Base-by-base conservation (phyloP, 35 echinoderm and acorn worm genomes). In the Patiria miniata region DNA sequence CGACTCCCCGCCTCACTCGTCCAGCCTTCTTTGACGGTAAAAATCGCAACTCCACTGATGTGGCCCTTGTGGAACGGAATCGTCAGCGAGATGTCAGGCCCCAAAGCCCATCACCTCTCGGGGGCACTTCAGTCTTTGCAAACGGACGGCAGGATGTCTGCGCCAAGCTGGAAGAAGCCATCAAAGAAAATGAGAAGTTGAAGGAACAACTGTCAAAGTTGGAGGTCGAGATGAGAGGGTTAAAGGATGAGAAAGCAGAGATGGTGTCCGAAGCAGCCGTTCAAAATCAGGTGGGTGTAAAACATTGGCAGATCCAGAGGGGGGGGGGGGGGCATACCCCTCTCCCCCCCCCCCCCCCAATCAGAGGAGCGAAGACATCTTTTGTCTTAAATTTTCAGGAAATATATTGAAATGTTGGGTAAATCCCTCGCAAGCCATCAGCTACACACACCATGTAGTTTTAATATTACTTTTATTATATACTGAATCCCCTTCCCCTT, bases 21-120 rank as follows among this genome's bases (percentile, higher is more conserved):
- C 89, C 93, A 17, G 78, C 28, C 7, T 95, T 95, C 47, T 89
- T 95, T 55, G 88, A 93, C 51, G 65, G 88, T 19, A 90, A 93
- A 47, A 93, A 91, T 68, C 84, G 95, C 58, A 93, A 97, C 83
- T 97, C 95, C 2, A 97, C 95, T 0, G 95, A 97, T 22, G 69
- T 88, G 73, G 95, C 91, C 65, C 91, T 87, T 28, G 79, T 61
- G 40, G 91, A 97, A 39, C 76, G 95, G 19, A 83, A 93, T 15
- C 79, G 79, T 7, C 79, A 87, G 18, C 93, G 81, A 73, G 88
- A 84, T 85, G 33, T 79, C 38, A 82, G 7, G 37, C 5, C 33
- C 17, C 53, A 36, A 37, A 39, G 16, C 32, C 32, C 18, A 59
- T 21, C 36, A 44, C 19, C 7, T n/a, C 32, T 78, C 32, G 34